These are phyloP conservation scores for Dermolepida albohirtum DNA, from an alignment of 2,888 invertebrate species.

Conservation along the genomic window DNA sequence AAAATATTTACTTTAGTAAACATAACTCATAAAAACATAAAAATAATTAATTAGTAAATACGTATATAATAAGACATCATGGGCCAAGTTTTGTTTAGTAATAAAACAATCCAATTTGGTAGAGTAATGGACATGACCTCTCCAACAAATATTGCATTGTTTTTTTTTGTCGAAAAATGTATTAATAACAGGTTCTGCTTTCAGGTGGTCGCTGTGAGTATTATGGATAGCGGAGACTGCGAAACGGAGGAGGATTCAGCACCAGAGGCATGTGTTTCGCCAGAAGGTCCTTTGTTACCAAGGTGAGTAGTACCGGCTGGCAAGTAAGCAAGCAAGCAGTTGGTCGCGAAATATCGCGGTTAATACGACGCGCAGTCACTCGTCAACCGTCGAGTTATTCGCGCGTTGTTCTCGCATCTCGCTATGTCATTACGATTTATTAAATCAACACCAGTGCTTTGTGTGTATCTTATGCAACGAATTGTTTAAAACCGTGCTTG, in stretches of 20 bases:
- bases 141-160: conserved; percentile 41
- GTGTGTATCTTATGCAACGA: conserved; percentile 39
- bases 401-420: conserved; percentile 51
- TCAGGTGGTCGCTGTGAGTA: conserved; percentile 48
- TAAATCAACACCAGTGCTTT: conserved; percentile 53
- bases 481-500: conserved; percentile 21
- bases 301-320: conserved; percentile 56
- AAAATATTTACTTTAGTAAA: too few relatives aligned
- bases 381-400: conserved; percentile 49
- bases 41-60: neutral
- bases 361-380: conserved; percentile 47
- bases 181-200: conserved; percentile 20
- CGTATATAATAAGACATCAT: neutral
- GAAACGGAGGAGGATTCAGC: conserved; percentile 64
- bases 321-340: conserved; percentile 36
- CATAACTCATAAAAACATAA: too few relatives aligned
- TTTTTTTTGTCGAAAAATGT: conserved; percentile 20
- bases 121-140: conserved; percentile 43
- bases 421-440: conserved; percentile 41
- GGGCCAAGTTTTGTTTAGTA: neutral
- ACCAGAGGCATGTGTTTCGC: conserved; percentile 63
- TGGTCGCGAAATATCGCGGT: conserved; percentile 40
- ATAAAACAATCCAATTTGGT: conserved; percentile 24
- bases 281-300: conserved; percentile 58
- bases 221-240: conserved; percentile 61